Evolutionary conservation across 2,888 invertebrate species (phyloP).

Genomic region (Emesis furor): DNA sequence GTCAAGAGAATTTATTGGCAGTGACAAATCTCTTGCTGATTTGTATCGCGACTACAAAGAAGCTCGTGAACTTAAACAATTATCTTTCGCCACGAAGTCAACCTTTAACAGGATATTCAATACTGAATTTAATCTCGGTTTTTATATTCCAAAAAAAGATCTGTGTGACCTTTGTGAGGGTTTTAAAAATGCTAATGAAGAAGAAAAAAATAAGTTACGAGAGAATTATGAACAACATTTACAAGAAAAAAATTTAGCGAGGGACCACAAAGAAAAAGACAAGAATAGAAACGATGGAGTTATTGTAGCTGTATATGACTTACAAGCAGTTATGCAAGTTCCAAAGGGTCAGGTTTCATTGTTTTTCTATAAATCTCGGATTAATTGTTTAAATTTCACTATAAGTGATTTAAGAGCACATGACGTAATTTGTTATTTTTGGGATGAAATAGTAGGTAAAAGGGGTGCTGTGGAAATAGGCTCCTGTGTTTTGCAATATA

Average conservation of each 20-base stretch:
- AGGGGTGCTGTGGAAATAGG: conserved; percentile 54
- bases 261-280: neutral
- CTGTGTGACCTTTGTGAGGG: too few species aligned
- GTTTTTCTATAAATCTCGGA: conserved; percentile 60
- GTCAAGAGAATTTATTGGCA: neutral
- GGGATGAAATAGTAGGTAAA: conserved; percentile 63
- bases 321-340: conserved; percentile 8
- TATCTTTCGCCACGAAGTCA: conserved; percentile 5
- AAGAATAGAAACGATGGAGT: neutral
- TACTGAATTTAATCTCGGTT: too few species aligned
- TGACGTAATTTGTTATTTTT: conserved; percentile 56
- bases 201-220: neutral
- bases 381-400: conserved; percentile 57
- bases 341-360: neutral
- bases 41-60: conserved; percentile 6
- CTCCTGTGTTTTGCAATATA: conserved; percentile 41
- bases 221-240: conserved; percentile 1
- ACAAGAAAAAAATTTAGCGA: neutral
- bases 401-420: conserved; percentile 52
- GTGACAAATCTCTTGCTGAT: conserved; percentile 16
- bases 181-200: too few species aligned
- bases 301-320: conserved; percentile 3
- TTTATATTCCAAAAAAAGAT: too few species aligned
- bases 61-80: too few species aligned
- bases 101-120: neutral